Conservation (phyloP, 1,140 invertebrate genomes). For the Lasaia peninsularis region DNA sequence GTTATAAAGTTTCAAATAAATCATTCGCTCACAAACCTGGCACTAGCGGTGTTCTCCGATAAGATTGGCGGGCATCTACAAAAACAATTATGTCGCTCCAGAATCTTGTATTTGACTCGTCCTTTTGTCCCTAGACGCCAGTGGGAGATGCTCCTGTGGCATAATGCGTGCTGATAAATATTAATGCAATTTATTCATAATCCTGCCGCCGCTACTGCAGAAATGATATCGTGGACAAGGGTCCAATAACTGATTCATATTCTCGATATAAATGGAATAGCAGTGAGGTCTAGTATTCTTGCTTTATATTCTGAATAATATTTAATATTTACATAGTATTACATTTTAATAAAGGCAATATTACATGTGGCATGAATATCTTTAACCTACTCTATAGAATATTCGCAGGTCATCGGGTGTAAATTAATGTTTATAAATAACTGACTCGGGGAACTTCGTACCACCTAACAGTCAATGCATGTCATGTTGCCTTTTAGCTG, state of each 20-base stretch:
- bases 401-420: too few relatives aligned
- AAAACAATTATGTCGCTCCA: conserved; percentile 64
- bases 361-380: too few relatives aligned
- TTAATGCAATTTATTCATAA: conserved; percentile 74
- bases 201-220: conserved; percentile 24
- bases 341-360: too few relatives aligned
- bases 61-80: conserved; percentile 49
- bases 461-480: too few relatives aligned
- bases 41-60: conserved; percentile 62
- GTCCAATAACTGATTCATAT: conserved; percentile 13
- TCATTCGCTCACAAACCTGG: conserved; percentile 57
- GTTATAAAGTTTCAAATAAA: conserved; percentile 42
- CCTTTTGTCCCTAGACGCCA: conserved; percentile 52
- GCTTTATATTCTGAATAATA: too few relatives aligned
- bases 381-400: too few relatives aligned
- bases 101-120: conserved; percentile 52
- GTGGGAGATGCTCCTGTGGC: conserved; percentile 36
- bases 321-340: too few relatives aligned
- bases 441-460: too few relatives aligned
- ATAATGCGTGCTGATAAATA: conserved; percentile 66
- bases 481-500: too few relatives aligned
- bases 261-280: conserved; percentile 10
- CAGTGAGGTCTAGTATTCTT: background rate
- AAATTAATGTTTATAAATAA: too few relatives aligned
- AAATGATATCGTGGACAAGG: conserved; percentile 20